phyloP scores from a whole-genome alignment of 2,888 invertebrate genomes.

The Amphiduros pacificus region DNA sequence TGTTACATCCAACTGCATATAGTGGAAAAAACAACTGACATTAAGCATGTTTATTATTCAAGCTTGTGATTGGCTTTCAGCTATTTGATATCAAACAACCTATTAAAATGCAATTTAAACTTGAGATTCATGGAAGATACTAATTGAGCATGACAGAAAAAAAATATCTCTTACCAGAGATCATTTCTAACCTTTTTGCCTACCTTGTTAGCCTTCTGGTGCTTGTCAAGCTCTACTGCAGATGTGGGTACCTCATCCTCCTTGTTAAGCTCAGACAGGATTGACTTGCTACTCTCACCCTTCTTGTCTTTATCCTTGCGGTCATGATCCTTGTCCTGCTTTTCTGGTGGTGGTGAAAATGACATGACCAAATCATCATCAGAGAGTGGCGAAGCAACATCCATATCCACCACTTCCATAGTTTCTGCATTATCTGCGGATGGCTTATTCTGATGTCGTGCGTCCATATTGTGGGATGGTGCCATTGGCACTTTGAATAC shows the following conservation, averaged over 20 bases:
- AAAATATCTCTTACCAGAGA: no score
- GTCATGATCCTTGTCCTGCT: not conserved
- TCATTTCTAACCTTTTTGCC: no score
- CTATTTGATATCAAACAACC: no score
- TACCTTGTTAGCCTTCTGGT: constrained; percentile 54
- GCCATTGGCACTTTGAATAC: constrained; percentile 49
- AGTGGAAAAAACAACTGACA: no score
- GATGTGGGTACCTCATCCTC: constrained; percentile 48
- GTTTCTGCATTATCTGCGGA: constrained; percentile 31
- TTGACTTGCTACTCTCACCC: not conserved
- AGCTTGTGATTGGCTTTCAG: no score
- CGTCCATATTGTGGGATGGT: constrained; percentile 22
- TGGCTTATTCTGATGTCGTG: not conserved
- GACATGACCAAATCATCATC: constrained; percentile 44
- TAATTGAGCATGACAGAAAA: no score
- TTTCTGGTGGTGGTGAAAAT: constrained; percentile 40
- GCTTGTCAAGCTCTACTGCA: constrained; percentile 53
- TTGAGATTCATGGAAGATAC: no score
- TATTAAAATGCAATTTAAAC: no score
- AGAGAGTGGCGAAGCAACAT: constrained; percentile 66
- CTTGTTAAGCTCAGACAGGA: not conserved
- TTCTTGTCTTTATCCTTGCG: not conserved
- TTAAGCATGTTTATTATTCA: no score
- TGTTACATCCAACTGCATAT: no score
- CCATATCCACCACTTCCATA: constrained; percentile 68